Conservation (phyloP, 2,797 vertebrate genomes). For the Melanotaenia boesemani region DNA sequence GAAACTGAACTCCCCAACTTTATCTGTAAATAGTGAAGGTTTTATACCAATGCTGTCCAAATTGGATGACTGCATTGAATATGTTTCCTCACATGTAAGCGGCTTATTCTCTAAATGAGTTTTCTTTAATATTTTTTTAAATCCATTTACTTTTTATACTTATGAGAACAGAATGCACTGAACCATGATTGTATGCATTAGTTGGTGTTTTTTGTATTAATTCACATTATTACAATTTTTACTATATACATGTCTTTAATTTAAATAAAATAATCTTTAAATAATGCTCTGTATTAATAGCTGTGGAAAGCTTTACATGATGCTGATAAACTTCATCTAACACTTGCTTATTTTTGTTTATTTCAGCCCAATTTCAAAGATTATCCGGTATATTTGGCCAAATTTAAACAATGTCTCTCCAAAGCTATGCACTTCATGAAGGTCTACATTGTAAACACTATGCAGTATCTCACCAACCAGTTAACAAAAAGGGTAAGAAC, state of each 20-base stretch:
- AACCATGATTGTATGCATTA: neutral
- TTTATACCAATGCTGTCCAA: slow-evolving; percentile 98
- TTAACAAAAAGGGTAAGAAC: slow-evolving; percentile 92
- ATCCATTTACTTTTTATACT: neutral
- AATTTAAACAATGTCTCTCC: slow-evolving; percentile 97
- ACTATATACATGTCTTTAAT: too few species aligned
- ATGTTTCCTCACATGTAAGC: slow-evolving; percentile 97
- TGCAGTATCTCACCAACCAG: slow-evolving; percentile 94
- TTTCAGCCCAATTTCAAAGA: slow-evolving; percentile 96
- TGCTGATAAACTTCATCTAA: neutral
- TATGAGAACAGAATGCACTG: neutral
- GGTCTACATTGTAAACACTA: slow-evolving; percentile 91
- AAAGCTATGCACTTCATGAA: slow-evolving; percentile 98
- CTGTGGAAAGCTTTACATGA: neutral
- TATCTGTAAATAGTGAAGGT: slow-evolving; percentile 97
- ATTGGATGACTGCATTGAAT: slow-evolving; percentile 96
- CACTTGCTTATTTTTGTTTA: slow-evolving; percentile 49
- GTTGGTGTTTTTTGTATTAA: neutral
- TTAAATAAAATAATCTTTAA: too few species aligned
- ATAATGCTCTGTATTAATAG: neutral
- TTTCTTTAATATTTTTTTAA: slow-evolving; percentile 5
- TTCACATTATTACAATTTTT: too few species aligned
- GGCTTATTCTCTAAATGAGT: neutral
- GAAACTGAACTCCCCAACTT: slow-evolving; percentile 96
- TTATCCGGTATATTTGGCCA: slow-evolving; percentile 93